Conservation (phyloP, 2,113 vertebrate genomes). For the Sphaerodactylus townsendi region DNA sequence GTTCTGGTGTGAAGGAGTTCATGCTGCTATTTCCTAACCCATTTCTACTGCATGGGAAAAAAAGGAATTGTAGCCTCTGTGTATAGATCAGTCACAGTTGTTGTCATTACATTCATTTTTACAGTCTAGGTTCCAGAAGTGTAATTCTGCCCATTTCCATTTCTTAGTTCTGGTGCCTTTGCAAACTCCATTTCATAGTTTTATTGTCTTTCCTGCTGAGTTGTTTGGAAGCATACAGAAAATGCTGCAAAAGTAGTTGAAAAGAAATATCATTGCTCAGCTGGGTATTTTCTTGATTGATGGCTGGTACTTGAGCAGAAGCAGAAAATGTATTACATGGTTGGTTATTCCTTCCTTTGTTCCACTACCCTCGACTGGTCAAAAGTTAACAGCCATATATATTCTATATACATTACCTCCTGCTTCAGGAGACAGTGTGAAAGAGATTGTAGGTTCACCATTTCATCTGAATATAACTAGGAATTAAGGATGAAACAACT, state of each 20-base stretch:
- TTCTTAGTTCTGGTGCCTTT: neutral
- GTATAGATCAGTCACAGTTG: neutral
- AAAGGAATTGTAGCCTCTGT: neutral
- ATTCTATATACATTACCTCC: neutral
- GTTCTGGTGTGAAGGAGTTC: neutral
- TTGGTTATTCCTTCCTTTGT: neutral
- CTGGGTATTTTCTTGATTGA: neutral
- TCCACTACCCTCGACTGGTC: neutral
- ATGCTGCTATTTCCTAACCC: neutral
- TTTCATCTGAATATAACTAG: neutral
- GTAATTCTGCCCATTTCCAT: neutral
- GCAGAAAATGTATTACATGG: neutral
- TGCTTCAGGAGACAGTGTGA: neutral
- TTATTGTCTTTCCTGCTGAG: constrained; percentile 26
- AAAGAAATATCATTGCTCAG: constrained; percentile 10
- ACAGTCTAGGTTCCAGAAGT: neutral
- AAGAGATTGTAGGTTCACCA: neutral
- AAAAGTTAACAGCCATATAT: constrained; percentile 5
- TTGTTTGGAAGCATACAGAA: constrained; percentile 1
- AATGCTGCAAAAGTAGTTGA: neutral
- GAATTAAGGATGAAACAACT: neutral
- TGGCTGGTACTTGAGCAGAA: neutral
- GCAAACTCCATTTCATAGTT: constrained; percentile 9
- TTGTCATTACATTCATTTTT: constrained; percentile 3
- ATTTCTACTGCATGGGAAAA: neutral